Conservation (phyloP, 2,888 invertebrate species). For the Drosophila cognata region DNA sequence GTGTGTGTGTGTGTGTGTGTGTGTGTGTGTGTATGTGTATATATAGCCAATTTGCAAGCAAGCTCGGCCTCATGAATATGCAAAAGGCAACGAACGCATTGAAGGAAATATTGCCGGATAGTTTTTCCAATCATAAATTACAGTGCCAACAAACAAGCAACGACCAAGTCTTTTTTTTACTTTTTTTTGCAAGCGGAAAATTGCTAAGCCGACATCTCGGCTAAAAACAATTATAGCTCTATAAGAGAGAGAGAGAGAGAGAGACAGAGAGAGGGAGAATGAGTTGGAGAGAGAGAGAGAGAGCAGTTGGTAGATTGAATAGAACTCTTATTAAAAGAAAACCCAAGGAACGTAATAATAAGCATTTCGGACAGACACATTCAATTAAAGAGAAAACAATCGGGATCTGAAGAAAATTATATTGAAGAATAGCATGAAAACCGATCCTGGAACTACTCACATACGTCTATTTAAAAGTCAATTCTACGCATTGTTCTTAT, state of each 20-base stretch:
- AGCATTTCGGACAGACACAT: neutral
- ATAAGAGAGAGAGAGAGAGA: neutral
- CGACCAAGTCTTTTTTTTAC: constrained; percentile 23
- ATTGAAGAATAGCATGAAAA: neutral
- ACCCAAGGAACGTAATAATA: neutral
- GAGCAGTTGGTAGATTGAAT: neutral
- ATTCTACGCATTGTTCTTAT: constrained; percentile 3
- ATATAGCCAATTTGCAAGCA: constrained; percentile 36
- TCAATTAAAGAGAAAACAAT: neutral
- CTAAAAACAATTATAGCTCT: constrained; percentile 54
- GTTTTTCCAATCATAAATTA: constrained; percentile 67
- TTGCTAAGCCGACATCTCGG: constrained; percentile 40
- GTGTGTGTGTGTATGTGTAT: constrained; percentile 12
- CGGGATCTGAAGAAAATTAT: neutral
- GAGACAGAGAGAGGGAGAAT: neutral
- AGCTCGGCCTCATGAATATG: constrained; percentile 66
- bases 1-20: constrained; percentile 6
- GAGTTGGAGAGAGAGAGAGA: neutral
- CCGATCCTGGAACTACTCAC: neutral
- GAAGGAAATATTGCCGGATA: constrained; percentile 65
- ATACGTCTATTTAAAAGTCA: neutral
- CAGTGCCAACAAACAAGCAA: constrained; percentile 36
- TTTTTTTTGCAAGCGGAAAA: constrained; percentile 45
- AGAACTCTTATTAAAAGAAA: neutral
- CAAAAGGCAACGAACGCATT: constrained; percentile 59